Evolutionary conservation across 2,888 invertebrate genomes (phyloP).

Genomic region (Leptothorax acervorum): DNA sequence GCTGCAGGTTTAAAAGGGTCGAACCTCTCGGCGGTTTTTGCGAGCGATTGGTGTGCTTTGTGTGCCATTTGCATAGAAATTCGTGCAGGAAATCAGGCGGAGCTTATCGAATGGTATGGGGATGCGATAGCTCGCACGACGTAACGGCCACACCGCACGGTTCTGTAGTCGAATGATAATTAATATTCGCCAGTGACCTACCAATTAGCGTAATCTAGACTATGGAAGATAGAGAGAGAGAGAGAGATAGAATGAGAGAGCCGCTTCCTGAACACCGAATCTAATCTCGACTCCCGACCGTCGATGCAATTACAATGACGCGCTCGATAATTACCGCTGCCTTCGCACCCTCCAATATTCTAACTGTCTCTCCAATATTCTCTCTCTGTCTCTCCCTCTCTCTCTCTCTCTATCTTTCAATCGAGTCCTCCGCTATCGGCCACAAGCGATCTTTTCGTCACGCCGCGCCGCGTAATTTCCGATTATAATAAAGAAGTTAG

Average conservation of each 20-base stretch:
- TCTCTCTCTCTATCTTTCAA: background rate
- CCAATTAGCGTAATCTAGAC: constrained; percentile 64
- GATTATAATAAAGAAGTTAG: constrained; percentile 38
- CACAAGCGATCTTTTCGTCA: background rate
- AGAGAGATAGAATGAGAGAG: constrained; percentile 10
- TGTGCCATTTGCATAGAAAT: constrained; percentile 40
- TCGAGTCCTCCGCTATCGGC: background rate
- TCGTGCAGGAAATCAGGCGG: constrained; percentile 3
- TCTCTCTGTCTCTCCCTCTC: background rate
- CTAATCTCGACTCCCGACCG: constrained; percentile 54
- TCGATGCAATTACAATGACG: constrained; percentile 57
- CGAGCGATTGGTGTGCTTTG: background rate
- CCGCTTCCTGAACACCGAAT: constrained; percentile 41
- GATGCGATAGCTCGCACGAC: constrained; percentile 18
- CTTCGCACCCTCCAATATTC: constrained; percentile 56
- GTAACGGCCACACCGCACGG: constrained; percentile 13
- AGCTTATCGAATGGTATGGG: constrained; percentile 9
- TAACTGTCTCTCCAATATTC: background rate
- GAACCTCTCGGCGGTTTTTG: background rate
- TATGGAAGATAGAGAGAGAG: background rate
- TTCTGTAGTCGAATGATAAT: constrained; percentile 67
- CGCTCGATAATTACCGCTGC: constrained; percentile 59
- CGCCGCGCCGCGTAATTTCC: constrained; percentile 31
- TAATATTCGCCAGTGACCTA: constrained; percentile 66
- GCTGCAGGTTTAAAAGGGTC: background rate